Percentiles rank a stretch among this genome's conserved stretches.
Evolutionary conservation across 1,140 invertebrate species (phyloP).

Genomic region (Drosophila hydei): DNA sequence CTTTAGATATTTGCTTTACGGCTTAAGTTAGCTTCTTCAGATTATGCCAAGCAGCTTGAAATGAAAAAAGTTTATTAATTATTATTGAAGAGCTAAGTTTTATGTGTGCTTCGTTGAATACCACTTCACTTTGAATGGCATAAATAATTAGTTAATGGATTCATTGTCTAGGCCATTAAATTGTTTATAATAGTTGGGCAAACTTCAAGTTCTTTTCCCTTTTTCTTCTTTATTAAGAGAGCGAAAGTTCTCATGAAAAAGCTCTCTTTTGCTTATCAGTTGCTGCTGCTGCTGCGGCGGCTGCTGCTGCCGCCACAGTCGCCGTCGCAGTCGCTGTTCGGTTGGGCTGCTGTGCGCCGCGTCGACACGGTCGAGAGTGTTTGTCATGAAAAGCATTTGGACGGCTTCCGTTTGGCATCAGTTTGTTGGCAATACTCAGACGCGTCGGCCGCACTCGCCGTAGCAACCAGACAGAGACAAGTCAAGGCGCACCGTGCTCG

Average conservation of each 20-base stretch:
- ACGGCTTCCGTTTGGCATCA: slow-evolving; percentile 77
- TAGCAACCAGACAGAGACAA: background rate
- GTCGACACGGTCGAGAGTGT: slow-evolving; percentile 27
- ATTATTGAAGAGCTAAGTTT: too few relatives aligned
- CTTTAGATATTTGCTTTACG: too few relatives aligned
- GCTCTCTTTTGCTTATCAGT: slow-evolving; percentile 70
- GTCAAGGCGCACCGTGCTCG: background rate
- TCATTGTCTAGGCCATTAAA: slow-evolving; percentile 38
- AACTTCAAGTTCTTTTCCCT: background rate
- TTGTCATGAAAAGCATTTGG: slow-evolving; percentile 77
- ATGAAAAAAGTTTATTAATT: background rate
- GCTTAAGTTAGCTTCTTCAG: too few relatives aligned
- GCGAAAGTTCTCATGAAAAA: slow-evolving; percentile 28
- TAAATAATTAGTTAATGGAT: slow-evolving; percentile 54
- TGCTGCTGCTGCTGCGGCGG: slow-evolving; percentile 29
- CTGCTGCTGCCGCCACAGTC: slow-evolving; percentile 20
- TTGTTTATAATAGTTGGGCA: slow-evolving; percentile 32
- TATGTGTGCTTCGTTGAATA: background rate
- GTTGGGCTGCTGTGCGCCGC: slow-evolving; percentile 34
- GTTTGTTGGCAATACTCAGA: slow-evolving; percentile 81
- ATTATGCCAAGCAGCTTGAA: too few relatives aligned
- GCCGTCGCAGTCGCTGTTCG: slow-evolving; percentile 19
- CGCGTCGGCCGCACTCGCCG: slow-evolving; percentile 64
- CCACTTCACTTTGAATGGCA: slow-evolving; percentile 6
- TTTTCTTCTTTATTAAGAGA: too few relatives aligned